Conservation (phyloP, 2,888 invertebrate genomes). For the Chymomyza fuscimana region DNA sequence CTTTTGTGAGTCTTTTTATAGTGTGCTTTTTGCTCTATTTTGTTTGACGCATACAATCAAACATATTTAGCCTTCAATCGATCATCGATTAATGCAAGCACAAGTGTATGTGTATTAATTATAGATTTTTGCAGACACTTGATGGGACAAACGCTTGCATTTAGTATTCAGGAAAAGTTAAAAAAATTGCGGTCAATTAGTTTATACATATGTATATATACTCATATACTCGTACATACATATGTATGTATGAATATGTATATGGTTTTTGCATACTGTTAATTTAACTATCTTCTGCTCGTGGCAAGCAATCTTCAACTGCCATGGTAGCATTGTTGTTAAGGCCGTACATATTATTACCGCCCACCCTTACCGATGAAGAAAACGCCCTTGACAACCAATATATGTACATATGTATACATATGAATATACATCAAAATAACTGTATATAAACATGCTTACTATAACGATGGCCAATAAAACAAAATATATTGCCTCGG, state of each 20-base stretch:
- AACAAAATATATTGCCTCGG: not conserved
- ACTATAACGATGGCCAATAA: not conserved
- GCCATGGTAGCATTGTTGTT: not conserved
- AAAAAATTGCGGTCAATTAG: not conserved
- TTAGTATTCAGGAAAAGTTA: not conserved
- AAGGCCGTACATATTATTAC: not conserved
- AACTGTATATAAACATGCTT: conserved; percentile 12
- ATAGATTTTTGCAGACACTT: not conserved
- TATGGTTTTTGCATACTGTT: not conserved
- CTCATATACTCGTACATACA: no score
- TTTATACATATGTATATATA: no score
- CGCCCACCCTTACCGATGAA: not conserved
- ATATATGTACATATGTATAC: conserved; percentile 42
- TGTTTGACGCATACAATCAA: not conserved
- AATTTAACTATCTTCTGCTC: not conserved
- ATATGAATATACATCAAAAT: not conserved
- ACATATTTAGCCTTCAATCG: not conserved
- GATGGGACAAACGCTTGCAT: not conserved
- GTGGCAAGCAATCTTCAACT: not conserved
- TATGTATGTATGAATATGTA: no score
- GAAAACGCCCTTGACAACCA: conserved; percentile 68
- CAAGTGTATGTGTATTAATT: not conserved
- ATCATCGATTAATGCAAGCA: not conserved
- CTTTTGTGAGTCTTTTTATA: not conserved
- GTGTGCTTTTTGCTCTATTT: not conserved